phyloP scores from a whole-genome alignment of 2,797 vertebrate species.

The Acanthopagrus latus region DNA sequence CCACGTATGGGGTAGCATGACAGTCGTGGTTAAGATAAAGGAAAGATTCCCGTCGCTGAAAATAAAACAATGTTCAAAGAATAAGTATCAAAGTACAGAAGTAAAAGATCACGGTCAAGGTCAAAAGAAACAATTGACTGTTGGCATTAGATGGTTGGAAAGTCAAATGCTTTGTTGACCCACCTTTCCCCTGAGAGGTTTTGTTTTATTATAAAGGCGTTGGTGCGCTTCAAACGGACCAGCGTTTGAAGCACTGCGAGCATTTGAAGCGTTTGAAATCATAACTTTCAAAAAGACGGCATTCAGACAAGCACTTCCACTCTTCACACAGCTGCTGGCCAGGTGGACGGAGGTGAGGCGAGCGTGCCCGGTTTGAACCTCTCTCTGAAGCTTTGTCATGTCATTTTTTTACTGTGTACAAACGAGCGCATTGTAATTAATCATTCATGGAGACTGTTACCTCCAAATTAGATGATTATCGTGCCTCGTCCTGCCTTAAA shows the following conservation, averaged over 20 bases:
- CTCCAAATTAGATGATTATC: background rate
- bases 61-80: background rate
- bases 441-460: background rate
- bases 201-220: background rate
- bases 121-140: background rate
- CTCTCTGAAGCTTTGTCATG: background rate
- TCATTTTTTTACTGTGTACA: background rate
- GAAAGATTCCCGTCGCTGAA: no score
- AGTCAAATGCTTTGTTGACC: background rate
- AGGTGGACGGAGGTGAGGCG: background rate
- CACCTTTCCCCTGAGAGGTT: background rate
- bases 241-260: background rate
- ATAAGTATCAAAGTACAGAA: background rate
- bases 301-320: background rate
- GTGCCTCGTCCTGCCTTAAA: background rate
- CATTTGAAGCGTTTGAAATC: conserved; percentile 10
- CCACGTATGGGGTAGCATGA: background rate
- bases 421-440: background rate
- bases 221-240: conserved; percentile 4
- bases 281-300: background rate
- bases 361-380: background rate
- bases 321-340: background rate
- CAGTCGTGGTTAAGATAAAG: background rate
- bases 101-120: background rate
- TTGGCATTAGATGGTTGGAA: background rate